phyloP scores from a whole-genome alignment of 2,113 vertebrate species.

The Alosa alosa region DNA sequence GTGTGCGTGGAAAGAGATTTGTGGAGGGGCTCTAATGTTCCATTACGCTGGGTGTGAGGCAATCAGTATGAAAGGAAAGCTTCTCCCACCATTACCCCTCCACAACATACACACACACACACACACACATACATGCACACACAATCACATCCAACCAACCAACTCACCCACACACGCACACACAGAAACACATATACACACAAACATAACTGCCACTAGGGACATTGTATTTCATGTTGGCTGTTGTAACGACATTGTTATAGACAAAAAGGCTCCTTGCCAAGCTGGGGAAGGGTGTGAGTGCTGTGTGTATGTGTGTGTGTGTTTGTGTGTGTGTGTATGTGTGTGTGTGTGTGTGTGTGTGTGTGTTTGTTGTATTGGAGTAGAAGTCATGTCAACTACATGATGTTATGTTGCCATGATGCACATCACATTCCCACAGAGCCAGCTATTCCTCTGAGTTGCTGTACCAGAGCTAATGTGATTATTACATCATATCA shows the following conservation, averaged over 20 bases:
- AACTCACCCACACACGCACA: background rate
- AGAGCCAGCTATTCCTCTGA: background rate
- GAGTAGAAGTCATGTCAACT: background rate
- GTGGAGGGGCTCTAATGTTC: conserved; percentile 54
- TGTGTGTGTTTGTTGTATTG: background rate
- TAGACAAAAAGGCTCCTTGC: background rate
- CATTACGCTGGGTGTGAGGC: conserved; percentile 57
- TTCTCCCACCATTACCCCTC: conserved; percentile 56
- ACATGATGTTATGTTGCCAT: background rate
- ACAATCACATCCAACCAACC: background rate
- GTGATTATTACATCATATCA: background rate
- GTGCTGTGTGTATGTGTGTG: background rate
- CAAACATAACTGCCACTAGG: conserved; percentile 12
- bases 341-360: background rate
- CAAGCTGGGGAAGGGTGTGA: background rate
- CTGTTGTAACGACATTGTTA: conserved; percentile 20
- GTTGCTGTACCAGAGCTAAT: background rate
- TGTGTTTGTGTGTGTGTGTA: background rate
- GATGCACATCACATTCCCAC: background rate
- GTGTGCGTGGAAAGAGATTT: conserved; percentile 36
- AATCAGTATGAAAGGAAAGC: conserved; percentile 55
- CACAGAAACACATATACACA: background rate
- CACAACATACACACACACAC: background rate
- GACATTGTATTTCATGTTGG: conserved; percentile 43
- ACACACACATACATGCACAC: background rate